These are phyloP conservation scores for Dipus sagitta DNA, from an alignment of 2,797 vertebrate genomes.

Conservation along the genomic window DNA sequence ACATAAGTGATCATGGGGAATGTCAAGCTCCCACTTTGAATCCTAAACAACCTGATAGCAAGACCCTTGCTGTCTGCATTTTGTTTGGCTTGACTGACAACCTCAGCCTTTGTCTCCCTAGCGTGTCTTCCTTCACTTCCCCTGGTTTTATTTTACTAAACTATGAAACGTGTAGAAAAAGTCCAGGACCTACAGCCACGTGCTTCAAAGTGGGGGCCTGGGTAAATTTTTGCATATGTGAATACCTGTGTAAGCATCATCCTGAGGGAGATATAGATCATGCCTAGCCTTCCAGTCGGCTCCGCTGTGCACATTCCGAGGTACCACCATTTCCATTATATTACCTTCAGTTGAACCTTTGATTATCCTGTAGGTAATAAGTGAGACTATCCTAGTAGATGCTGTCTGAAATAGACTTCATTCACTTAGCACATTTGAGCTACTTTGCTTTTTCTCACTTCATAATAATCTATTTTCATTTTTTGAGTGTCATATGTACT, in stretches of 20 bases:
- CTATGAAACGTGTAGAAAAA: background rate
- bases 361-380: background rate
- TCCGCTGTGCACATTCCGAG: background rate
- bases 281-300: background rate
- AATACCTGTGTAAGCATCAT: background rate
- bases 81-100: background rate
- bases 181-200: too few species aligned
- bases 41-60: background rate
- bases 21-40: rapidly evolving
- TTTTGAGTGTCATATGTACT: background rate
- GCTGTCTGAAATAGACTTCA: too few species aligned
- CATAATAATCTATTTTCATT: background rate
- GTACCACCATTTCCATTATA: background rate
- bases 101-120: background rate
- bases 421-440: background rate
- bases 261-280: background rate
- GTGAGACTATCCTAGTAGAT: background rate
- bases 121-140: background rate
- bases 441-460: background rate
- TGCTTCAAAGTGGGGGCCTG: background rate
- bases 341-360: background rate
- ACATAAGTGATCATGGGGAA: background rate
- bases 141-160: background rate
- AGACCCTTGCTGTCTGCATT: too few species aligned
- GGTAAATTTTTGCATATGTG: background rate